Evolutionary conservation across 1,140 invertebrate genomes (phyloP).

Genomic region (Lithobius niger): DNA sequence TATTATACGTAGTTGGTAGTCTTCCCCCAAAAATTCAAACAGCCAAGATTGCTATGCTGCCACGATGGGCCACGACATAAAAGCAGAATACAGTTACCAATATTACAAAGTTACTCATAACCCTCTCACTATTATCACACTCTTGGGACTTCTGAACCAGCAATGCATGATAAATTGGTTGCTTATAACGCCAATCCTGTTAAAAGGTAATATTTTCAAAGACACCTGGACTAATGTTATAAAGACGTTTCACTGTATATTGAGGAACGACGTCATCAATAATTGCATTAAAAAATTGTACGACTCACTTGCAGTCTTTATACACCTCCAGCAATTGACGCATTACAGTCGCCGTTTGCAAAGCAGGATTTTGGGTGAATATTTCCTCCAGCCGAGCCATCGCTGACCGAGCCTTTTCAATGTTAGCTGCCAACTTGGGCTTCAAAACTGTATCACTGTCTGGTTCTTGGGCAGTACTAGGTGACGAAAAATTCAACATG

Average conservation of each 20-base stretch:
- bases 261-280: background rate
- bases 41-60: no score
- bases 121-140: no score
- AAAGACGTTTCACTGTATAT: background rate
- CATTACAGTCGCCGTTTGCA: slow-evolving; percentile 60
- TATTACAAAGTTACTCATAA: no score
- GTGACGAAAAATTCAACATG: background rate
- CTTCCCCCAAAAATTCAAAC: no score
- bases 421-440: slow-evolving; percentile 52
- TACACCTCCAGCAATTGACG: slow-evolving; percentile 63
- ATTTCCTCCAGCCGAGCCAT: slow-evolving; percentile 59
- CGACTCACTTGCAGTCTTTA: slow-evolving; percentile 56
- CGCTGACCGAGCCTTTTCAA: slow-evolving; percentile 55
- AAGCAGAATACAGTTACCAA: no score
- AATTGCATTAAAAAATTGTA: background rate
- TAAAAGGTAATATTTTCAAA: no score
- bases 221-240: no score
- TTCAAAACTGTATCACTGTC: slow-evolving; percentile 37
- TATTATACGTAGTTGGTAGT: no score
- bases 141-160: no score
- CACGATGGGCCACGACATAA: no score
- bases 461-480: slow-evolving; percentile 5
- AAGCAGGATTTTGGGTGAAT: slow-evolving; percentile 52
- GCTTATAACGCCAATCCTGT: no score
- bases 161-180: no score